Base-by-base conservation (phyloP, 2,797 vertebrate species). In the Pangasius sanitwongsei region DNA sequence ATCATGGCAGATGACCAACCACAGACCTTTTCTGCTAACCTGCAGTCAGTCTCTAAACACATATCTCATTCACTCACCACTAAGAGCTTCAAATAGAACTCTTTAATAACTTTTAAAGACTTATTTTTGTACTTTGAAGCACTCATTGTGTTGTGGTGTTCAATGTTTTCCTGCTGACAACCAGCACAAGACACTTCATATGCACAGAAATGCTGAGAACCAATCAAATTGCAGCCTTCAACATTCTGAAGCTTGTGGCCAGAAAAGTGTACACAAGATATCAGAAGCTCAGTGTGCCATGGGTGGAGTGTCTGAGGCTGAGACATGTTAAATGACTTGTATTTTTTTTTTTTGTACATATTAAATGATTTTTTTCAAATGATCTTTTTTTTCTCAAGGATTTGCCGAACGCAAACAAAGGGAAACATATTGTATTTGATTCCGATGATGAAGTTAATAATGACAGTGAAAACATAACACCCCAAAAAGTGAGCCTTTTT, bases 381-480 rank as follows among this genome's bases (percentile, higher is more conserved):
- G 55, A 80, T 15, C 3, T 25, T 13, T 28, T 3, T 20, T 83
- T 82, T 75, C 28, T 72, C 37, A 81, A 99, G 98, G 97, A 98
- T 16, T 78, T 89, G 57, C 93, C 93, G 8, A 72, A 95, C 87
- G 83, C 93, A 89, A 93, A 89, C 89, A 95, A 95, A 88, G 94
- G 95, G 23, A 97, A 96, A 59, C 98, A 97, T 91, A 96, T 98
- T 7, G 91, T 98, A 89, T 99, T 99, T 28, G 92, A 95, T 93
- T 98, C 97, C 0, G 97, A 97, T 67, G 94, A 90, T 16, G 97
- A 97, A 59, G 93, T 91, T 0, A 94, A 96, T 70, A 90, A 72
- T 53, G 93, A 93, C 15, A 65, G 13, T 44, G 87, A 88, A 75
- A 0, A 23, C 13, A 1, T 80, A 72, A n/a, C 77, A 53, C 11